Conservation (phyloP, 2,888 invertebrate species). For the Pseudanteris insignis region DNA sequence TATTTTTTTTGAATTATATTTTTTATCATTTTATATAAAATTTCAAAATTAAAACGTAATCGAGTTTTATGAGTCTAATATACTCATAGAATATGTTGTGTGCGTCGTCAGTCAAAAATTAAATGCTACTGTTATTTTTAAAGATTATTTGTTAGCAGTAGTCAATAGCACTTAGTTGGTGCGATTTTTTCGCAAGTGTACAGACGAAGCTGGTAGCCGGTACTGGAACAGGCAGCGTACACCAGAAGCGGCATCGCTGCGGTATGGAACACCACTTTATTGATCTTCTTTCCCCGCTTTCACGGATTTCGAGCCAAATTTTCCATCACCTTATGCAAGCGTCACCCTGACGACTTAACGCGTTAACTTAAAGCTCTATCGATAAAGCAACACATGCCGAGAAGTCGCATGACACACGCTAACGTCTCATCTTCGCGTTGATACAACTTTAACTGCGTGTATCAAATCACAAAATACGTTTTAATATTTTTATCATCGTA, state of each 20-base stretch:
- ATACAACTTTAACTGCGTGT: too few species aligned
- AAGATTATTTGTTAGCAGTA: background rate
- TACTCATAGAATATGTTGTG: background rate
- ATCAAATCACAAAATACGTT: too few species aligned
- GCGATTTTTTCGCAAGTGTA: too few species aligned
- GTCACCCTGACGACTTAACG: conserved; percentile 53
- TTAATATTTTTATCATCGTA: too few species aligned
- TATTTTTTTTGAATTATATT: too few species aligned
- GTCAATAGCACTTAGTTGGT: conserved; percentile 6
- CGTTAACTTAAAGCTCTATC: conserved; percentile 46
- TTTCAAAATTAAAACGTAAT: too few species aligned
- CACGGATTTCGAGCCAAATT: conserved; percentile 60
- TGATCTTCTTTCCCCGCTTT: conserved; percentile 62
- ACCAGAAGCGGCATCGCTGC: conserved; percentile 46
- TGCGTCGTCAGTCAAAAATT: too few species aligned
- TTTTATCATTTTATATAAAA: too few species aligned
- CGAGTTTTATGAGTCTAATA: background rate
- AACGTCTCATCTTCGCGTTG: too few species aligned
- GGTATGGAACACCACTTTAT: conserved; percentile 60
- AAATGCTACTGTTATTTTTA: too few species aligned
- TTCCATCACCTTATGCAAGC: conserved; percentile 61
- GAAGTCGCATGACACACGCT: conserved; percentile 19
- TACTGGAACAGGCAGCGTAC: conserved; percentile 38
- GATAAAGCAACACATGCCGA: conserved; percentile 50
- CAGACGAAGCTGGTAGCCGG: conserved; percentile 51